Percentiles rank a stretch among this genome's conserved stretches.
These are phyloP conservation scores for Iguana delicatissima DNA, from an alignment of 2,797 vertebrate species.

Conservation along the genomic window DNA sequence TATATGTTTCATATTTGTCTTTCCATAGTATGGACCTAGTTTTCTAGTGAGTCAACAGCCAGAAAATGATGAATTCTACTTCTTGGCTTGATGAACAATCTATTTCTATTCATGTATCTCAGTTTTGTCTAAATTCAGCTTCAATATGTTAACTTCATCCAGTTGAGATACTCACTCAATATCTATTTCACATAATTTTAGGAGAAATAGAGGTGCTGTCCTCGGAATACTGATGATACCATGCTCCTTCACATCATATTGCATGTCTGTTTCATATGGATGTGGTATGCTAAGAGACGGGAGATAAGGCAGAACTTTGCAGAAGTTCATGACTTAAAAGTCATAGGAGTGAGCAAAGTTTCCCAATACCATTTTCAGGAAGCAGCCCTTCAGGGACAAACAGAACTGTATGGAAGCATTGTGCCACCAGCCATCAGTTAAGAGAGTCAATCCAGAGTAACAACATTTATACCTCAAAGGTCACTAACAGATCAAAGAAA, in stretches of 20 bases:
- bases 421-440: no score
- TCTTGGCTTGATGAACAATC: not conserved
- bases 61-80: not conserved
- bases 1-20: no score
- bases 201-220: not conserved
- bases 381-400: not conserved
- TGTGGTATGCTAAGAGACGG: not conserved
- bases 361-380: not conserved
- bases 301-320: not conserved
- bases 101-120: no score
- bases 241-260: not conserved
- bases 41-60: not conserved
- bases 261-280: not conserved
- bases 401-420: not conserved
- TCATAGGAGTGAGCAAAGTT: not conserved
- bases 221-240: not conserved
- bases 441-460: not conserved
- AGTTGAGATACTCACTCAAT: not conserved
- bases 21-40: not conserved
- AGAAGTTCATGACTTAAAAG: not conserved
- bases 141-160: no score
- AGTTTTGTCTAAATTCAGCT: no score
- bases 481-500: not conserved
- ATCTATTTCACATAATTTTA: not conserved
- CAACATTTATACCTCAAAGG: not conserved